These are phyloP conservation scores for Orientallactaga bullata DNA, from an alignment of 2,113 vertebrate species.

Conservation along the genomic window DNA sequence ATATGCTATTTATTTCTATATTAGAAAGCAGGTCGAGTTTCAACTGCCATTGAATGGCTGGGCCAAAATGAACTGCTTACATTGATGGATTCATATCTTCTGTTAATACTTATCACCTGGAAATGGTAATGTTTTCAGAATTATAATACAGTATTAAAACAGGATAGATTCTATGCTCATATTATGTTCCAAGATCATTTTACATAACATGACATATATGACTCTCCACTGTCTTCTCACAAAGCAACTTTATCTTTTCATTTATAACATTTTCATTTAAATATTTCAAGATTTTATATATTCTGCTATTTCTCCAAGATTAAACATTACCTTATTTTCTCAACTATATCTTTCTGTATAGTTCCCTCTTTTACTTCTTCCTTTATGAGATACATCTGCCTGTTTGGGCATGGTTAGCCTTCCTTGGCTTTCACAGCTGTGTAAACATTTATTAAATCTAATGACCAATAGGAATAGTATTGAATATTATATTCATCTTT, in stretches of 20 bases:
- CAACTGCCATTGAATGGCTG: not conserved
- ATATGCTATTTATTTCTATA: rapidly evolving
- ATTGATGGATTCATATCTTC: not conserved
- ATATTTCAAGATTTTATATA: not conserved
- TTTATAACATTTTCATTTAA: not conserved
- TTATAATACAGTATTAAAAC: not conserved
- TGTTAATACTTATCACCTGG: not conserved
- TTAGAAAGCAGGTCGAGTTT: too few relatives aligned
- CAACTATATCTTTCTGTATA: not conserved
- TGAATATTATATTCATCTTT: not conserved
- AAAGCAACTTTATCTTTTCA: not conserved
- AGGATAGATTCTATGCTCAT: not conserved
- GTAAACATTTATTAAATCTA: not conserved
- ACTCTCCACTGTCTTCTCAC: too few relatives aligned
- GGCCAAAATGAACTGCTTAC: not conserved
- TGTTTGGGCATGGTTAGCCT: not conserved
- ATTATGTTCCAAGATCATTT: not conserved
- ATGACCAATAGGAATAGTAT: too few relatives aligned
- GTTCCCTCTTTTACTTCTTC: not conserved
- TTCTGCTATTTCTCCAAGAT: not conserved
- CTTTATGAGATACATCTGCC: not conserved
- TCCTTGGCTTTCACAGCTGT: not conserved
- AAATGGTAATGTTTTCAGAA: not conserved
- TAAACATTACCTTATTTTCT: not conserved
- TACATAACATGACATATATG: too few relatives aligned